These are phyloP conservation scores for Sebastes trivittatus DNA, from an alignment of 2,797 vertebrate species.

Conservation along the genomic window DNA sequence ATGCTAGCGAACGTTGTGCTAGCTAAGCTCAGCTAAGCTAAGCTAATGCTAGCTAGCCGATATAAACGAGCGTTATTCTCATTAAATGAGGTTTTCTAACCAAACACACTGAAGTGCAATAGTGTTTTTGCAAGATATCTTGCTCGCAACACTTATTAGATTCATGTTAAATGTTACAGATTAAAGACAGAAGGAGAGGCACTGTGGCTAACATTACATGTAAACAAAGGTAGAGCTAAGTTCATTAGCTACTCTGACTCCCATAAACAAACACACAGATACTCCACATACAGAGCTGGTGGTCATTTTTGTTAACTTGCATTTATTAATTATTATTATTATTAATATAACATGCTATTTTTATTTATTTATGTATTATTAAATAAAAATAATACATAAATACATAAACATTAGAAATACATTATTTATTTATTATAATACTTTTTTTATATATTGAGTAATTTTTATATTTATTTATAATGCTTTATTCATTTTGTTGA, in stretches of 20 bases:
- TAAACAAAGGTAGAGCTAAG: conserved; percentile 52
- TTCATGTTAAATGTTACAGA: not conserved
- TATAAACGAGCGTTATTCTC: not conserved
- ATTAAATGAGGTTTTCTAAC: not conserved
- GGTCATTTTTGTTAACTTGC: no score
- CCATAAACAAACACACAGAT: not conserved
- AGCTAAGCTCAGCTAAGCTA: not conserved
- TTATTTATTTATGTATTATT: no score
- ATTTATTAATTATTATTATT: no score
- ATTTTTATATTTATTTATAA: no score
- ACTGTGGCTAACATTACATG: not conserved
- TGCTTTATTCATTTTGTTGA: no score
- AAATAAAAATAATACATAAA: no score
- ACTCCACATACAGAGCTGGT: no score
- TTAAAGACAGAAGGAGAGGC: not conserved
- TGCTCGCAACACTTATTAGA: accelerated
- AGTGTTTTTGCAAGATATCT: accelerated
- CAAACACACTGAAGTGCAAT: accelerated
- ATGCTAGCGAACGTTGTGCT: not conserved
- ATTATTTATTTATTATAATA: no score
- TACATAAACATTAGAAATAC: no score
- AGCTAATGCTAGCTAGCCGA: conserved; percentile 28
- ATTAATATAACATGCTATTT: no score
- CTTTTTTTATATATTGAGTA: no score
- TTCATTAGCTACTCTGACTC: not conserved